phyloP scores from a whole-genome alignment of 2,888 invertebrate species.

The Raillietiella orientalis region DNA sequence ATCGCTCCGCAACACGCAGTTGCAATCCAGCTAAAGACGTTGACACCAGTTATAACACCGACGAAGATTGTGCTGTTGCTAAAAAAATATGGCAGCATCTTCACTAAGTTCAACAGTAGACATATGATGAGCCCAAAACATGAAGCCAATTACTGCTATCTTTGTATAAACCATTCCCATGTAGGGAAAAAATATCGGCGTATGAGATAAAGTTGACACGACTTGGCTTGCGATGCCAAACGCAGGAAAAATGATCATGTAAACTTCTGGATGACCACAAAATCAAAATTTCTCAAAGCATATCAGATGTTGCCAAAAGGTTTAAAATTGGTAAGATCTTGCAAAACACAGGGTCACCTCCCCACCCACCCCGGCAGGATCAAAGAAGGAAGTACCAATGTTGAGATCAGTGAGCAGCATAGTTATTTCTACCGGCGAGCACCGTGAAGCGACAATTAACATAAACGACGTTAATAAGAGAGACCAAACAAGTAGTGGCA shows the following conservation, averaged over 20 bases:
- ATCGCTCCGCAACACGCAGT: constrained; percentile 1
- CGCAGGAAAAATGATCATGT: constrained; percentile 2
- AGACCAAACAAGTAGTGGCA: too few relatives aligned
- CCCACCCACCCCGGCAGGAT: too few relatives aligned
- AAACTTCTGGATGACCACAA: constrained; percentile 2
- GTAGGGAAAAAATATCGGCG: constrained; percentile 1
- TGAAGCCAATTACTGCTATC: constrained; percentile 1
- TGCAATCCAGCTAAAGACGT: constrained; percentile 3
- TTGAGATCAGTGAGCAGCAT: too few relatives aligned
- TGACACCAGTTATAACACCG: constrained; percentile 1
- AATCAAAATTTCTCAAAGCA: constrained; percentile 1
- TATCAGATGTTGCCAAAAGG: too few relatives aligned
- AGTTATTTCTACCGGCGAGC: too few relatives aligned
- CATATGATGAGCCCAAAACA: constrained; percentile 3
- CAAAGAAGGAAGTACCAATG: too few relatives aligned
- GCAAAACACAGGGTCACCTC: too few relatives aligned
- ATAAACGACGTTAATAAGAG: too few relatives aligned
- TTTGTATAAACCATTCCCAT: constrained; percentile 1
- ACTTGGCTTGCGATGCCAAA: neutral
- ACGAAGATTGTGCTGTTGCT: neutral
- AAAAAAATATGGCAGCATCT: neutral
- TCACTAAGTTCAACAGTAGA: neutral
- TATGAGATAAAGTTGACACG: neutral
- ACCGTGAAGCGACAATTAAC: too few relatives aligned
- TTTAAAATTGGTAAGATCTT: too few relatives aligned